Percentiles rank a stretch among this genome's conserved stretches.
These are phyloP conservation scores for Antigone vipio DNA, from an alignment of 2,113 vertebrate genomes.

Conservation along the genomic window DNA sequence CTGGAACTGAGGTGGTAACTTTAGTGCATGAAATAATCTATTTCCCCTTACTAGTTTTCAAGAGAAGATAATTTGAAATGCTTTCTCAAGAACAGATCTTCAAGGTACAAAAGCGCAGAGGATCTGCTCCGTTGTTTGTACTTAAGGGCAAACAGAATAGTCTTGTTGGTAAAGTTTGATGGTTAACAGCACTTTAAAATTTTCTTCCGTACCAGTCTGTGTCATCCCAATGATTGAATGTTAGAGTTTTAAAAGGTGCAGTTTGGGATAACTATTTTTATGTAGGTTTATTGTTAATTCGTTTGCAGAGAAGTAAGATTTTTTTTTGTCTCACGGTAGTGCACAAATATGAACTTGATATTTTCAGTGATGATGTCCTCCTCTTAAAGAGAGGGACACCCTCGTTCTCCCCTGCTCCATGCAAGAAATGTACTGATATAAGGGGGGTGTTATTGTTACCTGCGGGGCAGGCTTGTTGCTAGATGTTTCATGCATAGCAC, in stretches of 20 bases:
- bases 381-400: neutral
- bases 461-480: neutral
- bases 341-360: neutral
- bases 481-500: constrained; percentile 1
- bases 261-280: neutral
- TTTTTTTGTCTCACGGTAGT: neutral
- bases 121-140: neutral
- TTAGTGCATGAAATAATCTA: neutral
- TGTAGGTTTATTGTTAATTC: neutral
- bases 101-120: neutral
- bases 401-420: neutral
- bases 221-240: neutral
- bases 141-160: neutral
- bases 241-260: neutral
- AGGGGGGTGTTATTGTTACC: neutral
- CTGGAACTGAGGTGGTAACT: neutral
- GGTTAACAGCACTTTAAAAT: neutral
- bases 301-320: neutral
- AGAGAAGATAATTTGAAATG: neutral
- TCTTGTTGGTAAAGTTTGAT: neutral
- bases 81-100: neutral
- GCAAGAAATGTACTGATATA: neutral
- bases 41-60: neutral
- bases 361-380: neutral
- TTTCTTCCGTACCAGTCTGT: neutral